Evolutionary conservation across 2,797 vertebrate species (phyloP), one percentile per base, ranked within the genome.

Genomic region (Rhinophrynus dorsalis): DNA sequence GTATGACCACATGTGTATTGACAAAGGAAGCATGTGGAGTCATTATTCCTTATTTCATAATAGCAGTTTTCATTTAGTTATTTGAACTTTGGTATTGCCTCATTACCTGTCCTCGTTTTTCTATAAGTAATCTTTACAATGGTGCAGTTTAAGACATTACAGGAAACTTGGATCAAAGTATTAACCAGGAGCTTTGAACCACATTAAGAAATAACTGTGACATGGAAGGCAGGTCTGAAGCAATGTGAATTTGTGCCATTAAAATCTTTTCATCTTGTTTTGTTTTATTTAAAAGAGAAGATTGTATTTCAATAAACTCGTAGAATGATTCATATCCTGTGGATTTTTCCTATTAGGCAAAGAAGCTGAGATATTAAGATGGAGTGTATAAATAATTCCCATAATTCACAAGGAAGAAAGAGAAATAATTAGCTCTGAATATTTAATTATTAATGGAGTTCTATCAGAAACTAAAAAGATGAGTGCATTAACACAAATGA

Each of bases 1-100:
- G 89, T 87, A 83, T 85, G 67, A 79, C 81, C 77, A 88, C 88
- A n/a, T n/a, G n/a, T n/a, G n/a, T n/a, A n/a, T n/a, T n/a, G n/a
- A n/a, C n/a, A n/a, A n/a, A n/a, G n/a, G n/a, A n/a, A n/a, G n/a
- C n/a, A n/a, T n/a, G n/a, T n/a, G n/a, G n/a, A n/a, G n/a, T n/a
- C n/a, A n/a, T n/a, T n/a, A n/a, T n/a, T n/a, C n/a, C n/a, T n/a
- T n/a, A n/a, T n/a, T n/a, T n/a, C n/a, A n/a, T n/a, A n/a, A n/a
- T n/a, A n/a, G n/a, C n/a, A n/a, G n/a, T n/a, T n/a, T n/a, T n/a
- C n/a, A n/a, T n/a, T 93, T 84, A 90, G 92, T 92, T 86, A 92
- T 92, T 83, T 79, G 91, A 82, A 74, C 79, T 83, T 75, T 78
- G n/a, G 83, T 76, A 83, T 81, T 74, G 77, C 68, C 79, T 90